Percentiles rank a stretch among this genome's conserved stretches.
phyloP scores from a whole-genome alignment of 2,888 invertebrate species.

The Doris montereyensis region DNA sequence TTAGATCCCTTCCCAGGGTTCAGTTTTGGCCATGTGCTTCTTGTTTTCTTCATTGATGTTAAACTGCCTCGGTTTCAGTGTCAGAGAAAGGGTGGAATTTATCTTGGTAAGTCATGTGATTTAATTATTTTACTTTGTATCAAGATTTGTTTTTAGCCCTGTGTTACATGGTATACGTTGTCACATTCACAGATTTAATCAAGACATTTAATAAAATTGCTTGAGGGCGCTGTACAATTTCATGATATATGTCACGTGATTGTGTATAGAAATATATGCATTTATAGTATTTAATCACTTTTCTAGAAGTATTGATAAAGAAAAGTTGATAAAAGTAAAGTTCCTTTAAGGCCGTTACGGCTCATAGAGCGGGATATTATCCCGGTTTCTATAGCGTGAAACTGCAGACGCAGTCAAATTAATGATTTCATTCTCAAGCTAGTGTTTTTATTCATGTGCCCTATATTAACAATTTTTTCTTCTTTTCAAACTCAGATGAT shows the following conservation, averaged over 20 bases:
- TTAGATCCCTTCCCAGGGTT: conserved; percentile 75
- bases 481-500: conserved; percentile 62
- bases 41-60: conserved; percentile 74
- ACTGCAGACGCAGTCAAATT: not conserved
- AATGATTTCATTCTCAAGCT: not conserved
- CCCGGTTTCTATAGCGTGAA: not conserved
- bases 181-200: too few species aligned
- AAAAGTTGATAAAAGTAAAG: too few species aligned
- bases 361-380: too few species aligned
- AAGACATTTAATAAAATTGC: too few species aligned
- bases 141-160: not conserved
- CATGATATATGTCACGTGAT: not conserved
- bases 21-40: conserved; percentile 75
- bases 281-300: too few species aligned
- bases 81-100: conserved; percentile 65
- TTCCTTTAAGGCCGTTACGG: too few species aligned
- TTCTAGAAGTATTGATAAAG: too few species aligned
- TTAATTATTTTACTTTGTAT: not conserved
- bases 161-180: not conserved
- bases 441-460: too few species aligned
- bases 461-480: not conserved
- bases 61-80: conserved; percentile 64
- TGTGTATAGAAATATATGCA: too few species aligned
- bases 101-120: conserved; percentile 73
- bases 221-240: not conserved